Evolutionary conservation across 2,113 vertebrate genomes (phyloP).

Genomic region (Oreochromis aureus): DNA sequence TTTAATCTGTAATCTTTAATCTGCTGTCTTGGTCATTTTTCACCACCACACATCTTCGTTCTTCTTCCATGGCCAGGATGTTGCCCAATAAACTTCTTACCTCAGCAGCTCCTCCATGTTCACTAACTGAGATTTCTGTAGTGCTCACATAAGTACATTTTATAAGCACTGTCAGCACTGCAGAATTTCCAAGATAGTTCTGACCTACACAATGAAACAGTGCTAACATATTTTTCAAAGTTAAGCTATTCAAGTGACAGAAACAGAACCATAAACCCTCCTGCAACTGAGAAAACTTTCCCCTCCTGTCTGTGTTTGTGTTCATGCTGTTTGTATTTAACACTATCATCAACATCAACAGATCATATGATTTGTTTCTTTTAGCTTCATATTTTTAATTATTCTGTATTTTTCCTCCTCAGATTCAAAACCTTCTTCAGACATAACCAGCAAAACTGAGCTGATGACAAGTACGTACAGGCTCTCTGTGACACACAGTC

Average conservation of each 20-base stretch:
- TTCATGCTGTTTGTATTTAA: fast-evolving
- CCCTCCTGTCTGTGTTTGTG: fast-evolving
- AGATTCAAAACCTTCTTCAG: neutral
- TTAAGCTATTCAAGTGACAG: neutral
- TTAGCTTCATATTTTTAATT: neutral
- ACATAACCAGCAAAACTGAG: neutral
- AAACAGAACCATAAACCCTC: fast-evolving
- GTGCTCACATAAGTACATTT: fast-evolving
- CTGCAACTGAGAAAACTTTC: fast-evolving
- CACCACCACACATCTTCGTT: fast-evolving
- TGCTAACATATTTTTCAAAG: fast-evolving
- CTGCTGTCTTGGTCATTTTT: neutral
- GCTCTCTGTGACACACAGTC: fast-evolving
- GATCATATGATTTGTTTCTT: fast-evolving
- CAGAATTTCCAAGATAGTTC: neutral
- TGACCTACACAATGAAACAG: fast-evolving
- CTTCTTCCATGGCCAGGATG: neutral
- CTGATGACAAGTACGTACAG: neutral
- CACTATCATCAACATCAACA: neutral
- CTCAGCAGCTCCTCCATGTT: neutral
- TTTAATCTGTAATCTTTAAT: neutral
- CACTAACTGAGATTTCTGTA: fast-evolving
- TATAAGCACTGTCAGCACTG: neutral
- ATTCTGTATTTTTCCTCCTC: neutral
- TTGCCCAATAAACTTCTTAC: neutral